A percentile compares a stretch with the other conserved stretches of the same genome.
These are phyloP conservation scores for Nebria ingens DNA, from an alignment of 1,140 invertebrate genomes.

Conservation along the genomic window DNA sequence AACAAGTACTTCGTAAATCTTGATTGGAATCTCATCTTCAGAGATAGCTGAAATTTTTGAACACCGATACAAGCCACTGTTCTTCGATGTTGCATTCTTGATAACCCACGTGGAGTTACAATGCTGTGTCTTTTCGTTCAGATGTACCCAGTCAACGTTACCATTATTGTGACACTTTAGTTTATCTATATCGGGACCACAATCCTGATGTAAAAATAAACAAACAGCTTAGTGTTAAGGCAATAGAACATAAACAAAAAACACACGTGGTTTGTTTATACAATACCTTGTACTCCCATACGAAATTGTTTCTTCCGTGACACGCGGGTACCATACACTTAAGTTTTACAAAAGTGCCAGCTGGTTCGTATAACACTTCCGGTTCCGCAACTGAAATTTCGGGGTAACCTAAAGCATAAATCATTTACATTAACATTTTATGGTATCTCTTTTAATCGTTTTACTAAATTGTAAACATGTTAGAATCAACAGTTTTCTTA, in stretches of 20 bases:
- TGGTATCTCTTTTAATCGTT: no score
- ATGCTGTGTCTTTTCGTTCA: not conserved
- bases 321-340: conserved; percentile 10
- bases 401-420: conserved; percentile 9
- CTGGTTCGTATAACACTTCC: conserved; percentile 10
- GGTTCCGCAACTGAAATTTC: conserved; percentile 1
- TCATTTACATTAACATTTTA: no score
- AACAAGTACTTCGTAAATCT: not conserved
- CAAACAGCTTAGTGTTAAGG: no score
- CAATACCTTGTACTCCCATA: conserved; percentile 14
- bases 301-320: not conserved
- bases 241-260: no score
- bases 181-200: not conserved
- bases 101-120: not conserved
- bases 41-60: not conserved
- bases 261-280: no score
- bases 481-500: no score
- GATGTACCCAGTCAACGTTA: not conserved
- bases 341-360: conserved; percentile 9
- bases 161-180: not conserved
- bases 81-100: not conserved
- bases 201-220: not conserved
- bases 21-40: not conserved
- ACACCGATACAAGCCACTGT: conserved; percentile 1
- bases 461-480: no score